Percentiles rank a stretch among this genome's conserved stretches.
These are phyloP conservation scores for Oceanodroma leucorhoa DNA, from an alignment of 2,797 vertebrate species.

Conservation along the genomic window DNA sequence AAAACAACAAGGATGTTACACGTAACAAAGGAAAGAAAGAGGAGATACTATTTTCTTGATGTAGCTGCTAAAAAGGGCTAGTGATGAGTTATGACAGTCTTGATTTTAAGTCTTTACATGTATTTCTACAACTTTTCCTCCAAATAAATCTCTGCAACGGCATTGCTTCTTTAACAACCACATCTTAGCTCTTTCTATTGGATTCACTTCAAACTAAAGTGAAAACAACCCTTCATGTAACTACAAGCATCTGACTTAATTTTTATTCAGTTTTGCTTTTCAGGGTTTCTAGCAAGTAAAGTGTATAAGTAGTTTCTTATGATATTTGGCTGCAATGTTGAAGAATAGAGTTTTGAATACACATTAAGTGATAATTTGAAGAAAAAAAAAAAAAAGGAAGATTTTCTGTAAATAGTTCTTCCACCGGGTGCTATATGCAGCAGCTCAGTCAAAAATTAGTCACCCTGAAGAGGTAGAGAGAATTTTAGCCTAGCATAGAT, in stretches of 20 bases:
- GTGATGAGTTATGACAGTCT: conserved; percentile 74
- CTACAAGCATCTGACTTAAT: conserved; percentile 55
- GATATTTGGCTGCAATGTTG: conserved; percentile 64
- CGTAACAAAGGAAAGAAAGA: conserved; percentile 72
- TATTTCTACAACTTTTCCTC: conserved; percentile 89
- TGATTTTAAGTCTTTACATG: conserved; percentile 82
- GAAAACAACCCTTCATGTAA: conserved; percentile 45
- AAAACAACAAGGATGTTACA: conserved; percentile 87
- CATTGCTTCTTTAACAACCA: conserved; percentile 63
- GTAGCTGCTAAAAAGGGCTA: conserved; percentile 73
- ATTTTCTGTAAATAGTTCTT: conserved; percentile 48
- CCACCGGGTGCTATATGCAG: conserved; percentile 49
- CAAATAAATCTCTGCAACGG: conserved; percentile 66
- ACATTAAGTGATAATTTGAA: conserved; percentile 45
- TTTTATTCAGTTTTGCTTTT: conserved; percentile 52
- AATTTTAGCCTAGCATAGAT: conserved; percentile 65
- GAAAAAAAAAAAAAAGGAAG: not conserved
- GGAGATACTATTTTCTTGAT: conserved; percentile 71
- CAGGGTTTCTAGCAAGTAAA: conserved; percentile 40
- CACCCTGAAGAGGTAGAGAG: conserved; percentile 78
- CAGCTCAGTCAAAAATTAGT: conserved; percentile 71
- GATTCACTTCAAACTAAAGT: conserved; percentile 64
- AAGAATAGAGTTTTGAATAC: conserved; percentile 45
- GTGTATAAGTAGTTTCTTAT: conserved; percentile 15
- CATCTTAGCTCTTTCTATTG: conserved; percentile 58